These are phyloP conservation scores for Rotaria socialis DNA, from an alignment of 2,888 invertebrate species.

Conservation along the genomic window DNA sequence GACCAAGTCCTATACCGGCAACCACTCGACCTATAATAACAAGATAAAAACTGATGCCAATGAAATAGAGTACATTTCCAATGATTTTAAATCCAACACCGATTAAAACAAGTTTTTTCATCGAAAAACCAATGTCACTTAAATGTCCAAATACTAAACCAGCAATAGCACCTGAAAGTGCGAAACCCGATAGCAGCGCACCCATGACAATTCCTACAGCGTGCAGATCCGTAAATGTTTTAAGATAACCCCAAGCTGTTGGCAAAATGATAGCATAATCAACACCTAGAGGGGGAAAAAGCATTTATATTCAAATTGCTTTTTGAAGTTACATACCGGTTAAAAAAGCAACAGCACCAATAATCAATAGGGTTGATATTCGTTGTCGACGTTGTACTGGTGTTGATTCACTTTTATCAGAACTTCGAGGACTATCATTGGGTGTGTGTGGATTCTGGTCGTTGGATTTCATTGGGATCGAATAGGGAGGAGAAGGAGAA, in stretches of 20 bases:
- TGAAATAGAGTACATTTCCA: slow-evolving; percentile 60
- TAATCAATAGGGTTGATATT: background rate
- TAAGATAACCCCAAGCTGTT: slow-evolving; percentile 60
- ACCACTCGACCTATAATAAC: slow-evolving; percentile 57
- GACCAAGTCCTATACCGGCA: slow-evolving; percentile 53
- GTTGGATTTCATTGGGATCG: background rate
- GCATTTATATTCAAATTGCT: slow-evolving; percentile 47
- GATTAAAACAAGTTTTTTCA: slow-evolving; percentile 56
- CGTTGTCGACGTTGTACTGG: background rate
- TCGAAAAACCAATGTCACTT: slow-evolving; percentile 56
- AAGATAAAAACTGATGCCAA: slow-evolving; percentile 59
- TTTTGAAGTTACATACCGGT: background rate
- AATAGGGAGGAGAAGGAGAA: background rate
- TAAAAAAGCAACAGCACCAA: background rate
- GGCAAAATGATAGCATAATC: slow-evolving; percentile 62
- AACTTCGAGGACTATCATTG: background rate
- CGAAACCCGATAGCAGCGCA: slow-evolving; percentile 31
- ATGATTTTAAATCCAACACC: slow-evolving; percentile 54
- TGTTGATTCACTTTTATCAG: background rate
- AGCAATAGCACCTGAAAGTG: background rate
- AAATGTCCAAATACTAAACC: slow-evolving; percentile 47
- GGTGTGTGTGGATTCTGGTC: background rate
- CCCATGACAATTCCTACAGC: slow-evolving; percentile 51
- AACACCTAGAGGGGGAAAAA: slow-evolving; percentile 55
- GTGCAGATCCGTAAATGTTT: slow-evolving; percentile 30